These are phyloP conservation scores for Thalassoma bifasciatum DNA, from an alignment of 2,113 vertebrate species.

Conservation along the genomic window DNA sequence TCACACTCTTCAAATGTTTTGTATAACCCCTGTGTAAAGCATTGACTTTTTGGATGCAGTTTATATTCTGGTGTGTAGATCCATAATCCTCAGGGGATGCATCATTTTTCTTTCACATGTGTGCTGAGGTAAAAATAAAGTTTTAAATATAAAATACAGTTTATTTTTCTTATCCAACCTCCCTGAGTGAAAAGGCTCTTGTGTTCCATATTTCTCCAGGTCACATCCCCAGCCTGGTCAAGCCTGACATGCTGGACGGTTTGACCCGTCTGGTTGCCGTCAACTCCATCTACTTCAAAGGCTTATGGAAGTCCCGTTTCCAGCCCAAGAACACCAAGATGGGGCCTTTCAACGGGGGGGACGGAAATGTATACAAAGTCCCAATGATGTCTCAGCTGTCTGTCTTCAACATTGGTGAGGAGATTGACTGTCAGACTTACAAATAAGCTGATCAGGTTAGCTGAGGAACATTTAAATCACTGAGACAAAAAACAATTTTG, in stretches of 20 bases:
- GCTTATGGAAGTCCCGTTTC: constrained; percentile 94
- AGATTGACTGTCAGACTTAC: background rate
- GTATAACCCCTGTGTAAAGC: too few species aligned
- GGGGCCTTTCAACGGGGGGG: constrained; percentile 84
- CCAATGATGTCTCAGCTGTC: constrained; percentile 95
- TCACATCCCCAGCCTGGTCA: constrained; percentile 90
- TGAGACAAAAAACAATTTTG: too few species aligned
- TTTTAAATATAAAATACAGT: too few species aligned
- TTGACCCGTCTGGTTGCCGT: constrained; percentile 89
- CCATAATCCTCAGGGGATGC: background rate
- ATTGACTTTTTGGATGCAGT: too few species aligned
- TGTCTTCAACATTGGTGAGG: constrained; percentile 90
- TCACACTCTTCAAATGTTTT: too few species aligned
- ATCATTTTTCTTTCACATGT: background rate
- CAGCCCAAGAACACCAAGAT: constrained; percentile 92
- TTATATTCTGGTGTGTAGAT: background rate
- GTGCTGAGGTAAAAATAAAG: constrained; percentile 1
- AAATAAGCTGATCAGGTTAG: too few species aligned
- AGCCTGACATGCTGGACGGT: constrained; percentile 85
- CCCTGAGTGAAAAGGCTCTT: background rate
- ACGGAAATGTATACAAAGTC: constrained; percentile 89
- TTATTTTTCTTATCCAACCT: background rate
- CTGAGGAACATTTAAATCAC: too few species aligned
- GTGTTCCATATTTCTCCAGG: constrained; percentile 79
- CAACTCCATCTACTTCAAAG: constrained; percentile 96